phyloP scores from a whole-genome alignment of 2,888 invertebrate genomes.

The Hirtodrosophila alboralis region DNA sequence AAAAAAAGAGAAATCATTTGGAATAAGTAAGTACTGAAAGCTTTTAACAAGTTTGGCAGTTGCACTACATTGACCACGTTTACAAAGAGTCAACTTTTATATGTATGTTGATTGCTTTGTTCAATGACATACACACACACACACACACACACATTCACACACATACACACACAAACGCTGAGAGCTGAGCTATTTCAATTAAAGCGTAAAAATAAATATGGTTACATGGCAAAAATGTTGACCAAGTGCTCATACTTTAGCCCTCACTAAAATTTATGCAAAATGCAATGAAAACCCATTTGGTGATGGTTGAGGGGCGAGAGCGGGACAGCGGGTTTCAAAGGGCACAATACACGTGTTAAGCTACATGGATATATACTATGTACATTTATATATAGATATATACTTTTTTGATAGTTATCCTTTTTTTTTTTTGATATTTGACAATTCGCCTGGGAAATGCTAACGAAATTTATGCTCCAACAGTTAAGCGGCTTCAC shows the following conservation, averaged over 20 bases:
- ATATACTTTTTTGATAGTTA: constrained; percentile 23
- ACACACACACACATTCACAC: constrained; percentile 12
- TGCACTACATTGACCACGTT: constrained; percentile 23
- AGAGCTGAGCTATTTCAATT: constrained; percentile 23
- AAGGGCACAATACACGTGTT: not conserved
- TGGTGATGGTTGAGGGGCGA: constrained; percentile 21
- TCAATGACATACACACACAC: constrained; percentile 46
- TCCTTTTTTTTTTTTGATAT: constrained; percentile 30
- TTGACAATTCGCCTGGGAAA: constrained; percentile 20
- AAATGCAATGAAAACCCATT: constrained; percentile 47
- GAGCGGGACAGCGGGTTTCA: not conserved
- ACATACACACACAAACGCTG: constrained; percentile 8
- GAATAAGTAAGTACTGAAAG: constrained; percentile 28
- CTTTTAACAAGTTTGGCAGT: constrained; percentile 38
- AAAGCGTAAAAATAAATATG: constrained; percentile 51
- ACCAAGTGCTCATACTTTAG: constrained; percentile 42
- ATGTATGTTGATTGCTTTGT: constrained; percentile 21
- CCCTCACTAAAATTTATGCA: constrained; percentile 50
- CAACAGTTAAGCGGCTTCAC: constrained; percentile 53
- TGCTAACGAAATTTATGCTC: constrained; percentile 46
- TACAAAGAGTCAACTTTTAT: constrained; percentile 8
- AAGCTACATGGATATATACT: constrained; percentile 11
- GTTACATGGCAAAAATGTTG: constrained; percentile 51
- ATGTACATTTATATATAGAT: constrained; percentile 1
- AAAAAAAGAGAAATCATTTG: constrained; percentile 52